Percentiles rank a stretch among this genome's conserved stretches.
These are phyloP conservation scores for Dendrocincla tyrannina DNA, from an alignment of 2,797 vertebrate species.

Conservation along the genomic window DNA sequence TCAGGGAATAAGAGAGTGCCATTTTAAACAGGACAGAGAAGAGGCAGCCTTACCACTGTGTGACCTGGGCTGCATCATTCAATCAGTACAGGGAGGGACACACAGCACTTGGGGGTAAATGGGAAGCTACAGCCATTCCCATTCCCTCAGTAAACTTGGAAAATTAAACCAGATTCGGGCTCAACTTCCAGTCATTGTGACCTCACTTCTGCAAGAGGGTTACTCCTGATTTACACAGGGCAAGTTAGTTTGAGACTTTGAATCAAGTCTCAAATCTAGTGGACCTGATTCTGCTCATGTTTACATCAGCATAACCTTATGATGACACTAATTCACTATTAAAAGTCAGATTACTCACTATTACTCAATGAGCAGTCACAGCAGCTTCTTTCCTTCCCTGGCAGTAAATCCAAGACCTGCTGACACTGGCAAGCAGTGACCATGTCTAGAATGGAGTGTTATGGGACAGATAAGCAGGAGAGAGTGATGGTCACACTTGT, in stretches of 20 bases:
- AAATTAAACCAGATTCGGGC: neutral
- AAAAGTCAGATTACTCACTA: neutral
- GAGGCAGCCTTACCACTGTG: neutral
- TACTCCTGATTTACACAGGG: neutral
- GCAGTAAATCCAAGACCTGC: neutral
- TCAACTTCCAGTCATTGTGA: neutral
- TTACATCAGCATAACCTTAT: neutral
- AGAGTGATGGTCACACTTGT: neutral
- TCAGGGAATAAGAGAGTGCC: neutral
- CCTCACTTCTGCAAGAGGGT: neutral
- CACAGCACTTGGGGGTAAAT: rapidly evolving
- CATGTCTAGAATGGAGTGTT: neutral
- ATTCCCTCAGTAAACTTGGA: neutral
- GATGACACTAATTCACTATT: neutral
- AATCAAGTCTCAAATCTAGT: neutral
- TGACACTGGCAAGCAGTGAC: neutral
- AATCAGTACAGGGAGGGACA: neutral
- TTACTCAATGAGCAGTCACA: neutral
- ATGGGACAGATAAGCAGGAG: neutral
- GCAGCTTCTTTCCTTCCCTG: neutral
- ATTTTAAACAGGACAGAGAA: neutral
- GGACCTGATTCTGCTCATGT: neutral
- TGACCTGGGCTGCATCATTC: neutral
- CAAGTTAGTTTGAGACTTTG: too few species aligned
- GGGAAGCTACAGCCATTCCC: neutral